Conservation (phyloP, 2,113 vertebrate genomes). For the Nycticryphes semicollaris region DNA sequence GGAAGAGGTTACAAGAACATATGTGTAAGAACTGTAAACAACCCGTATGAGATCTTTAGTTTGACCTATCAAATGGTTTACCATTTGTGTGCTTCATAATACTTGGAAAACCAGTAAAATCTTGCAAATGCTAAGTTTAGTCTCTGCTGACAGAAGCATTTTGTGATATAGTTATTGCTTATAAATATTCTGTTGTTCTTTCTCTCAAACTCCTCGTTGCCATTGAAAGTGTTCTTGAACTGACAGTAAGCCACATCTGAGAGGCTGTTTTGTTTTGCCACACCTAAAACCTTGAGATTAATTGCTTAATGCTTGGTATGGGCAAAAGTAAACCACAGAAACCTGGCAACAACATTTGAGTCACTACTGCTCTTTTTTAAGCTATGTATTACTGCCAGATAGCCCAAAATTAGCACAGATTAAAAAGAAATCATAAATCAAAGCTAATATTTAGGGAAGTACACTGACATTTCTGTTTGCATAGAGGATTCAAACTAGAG, state of each 20-base stretch:
- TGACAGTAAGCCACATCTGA: conserved; percentile 39
- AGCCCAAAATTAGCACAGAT: conserved; percentile 2
- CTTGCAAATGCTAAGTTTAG: neutral
- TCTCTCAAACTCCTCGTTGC: neutral
- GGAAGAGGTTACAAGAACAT: neutral
- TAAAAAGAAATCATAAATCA: neutral
- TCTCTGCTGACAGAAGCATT: neutral
- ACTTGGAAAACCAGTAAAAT: neutral
- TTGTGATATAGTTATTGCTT: neutral
- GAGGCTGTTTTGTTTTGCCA: neutral
- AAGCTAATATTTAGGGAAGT: neutral
- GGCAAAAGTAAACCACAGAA: conserved; percentile 41
- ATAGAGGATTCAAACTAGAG: neutral
- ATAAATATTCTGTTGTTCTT: neutral
- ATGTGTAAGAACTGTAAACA: neutral
- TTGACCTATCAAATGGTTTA: neutral
- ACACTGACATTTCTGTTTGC: neutral
- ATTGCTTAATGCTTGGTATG: conserved; percentile 7
- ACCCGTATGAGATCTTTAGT: neutral
- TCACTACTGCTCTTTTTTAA: neutral
- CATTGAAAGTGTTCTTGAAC: neutral
- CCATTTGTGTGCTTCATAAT: neutral
- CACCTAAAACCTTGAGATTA: conserved; percentile 10
- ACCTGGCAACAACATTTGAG: neutral
- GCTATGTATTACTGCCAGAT: neutral